Percentiles rank a stretch among this genome's conserved stretches.
phyloP scores from a whole-genome alignment of 1,140 invertebrate genomes.

The Hyphantria cunea region DNA sequence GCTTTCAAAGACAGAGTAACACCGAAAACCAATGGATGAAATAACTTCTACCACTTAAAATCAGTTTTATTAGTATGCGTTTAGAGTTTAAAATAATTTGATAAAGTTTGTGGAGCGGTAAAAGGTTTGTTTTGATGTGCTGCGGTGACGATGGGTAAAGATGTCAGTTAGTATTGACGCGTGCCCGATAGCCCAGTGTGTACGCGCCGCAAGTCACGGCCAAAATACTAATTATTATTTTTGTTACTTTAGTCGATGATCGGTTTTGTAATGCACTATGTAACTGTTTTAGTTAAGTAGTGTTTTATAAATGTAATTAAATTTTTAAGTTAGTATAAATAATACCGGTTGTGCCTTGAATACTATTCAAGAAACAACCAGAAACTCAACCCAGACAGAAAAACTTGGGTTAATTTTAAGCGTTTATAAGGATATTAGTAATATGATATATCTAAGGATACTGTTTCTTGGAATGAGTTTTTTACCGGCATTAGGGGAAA shows the following conservation, averaged over 20 bases:
- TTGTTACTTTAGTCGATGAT: conserved; percentile 53
- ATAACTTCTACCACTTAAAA: neutral
- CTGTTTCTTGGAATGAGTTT: too few species aligned
- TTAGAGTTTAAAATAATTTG: conserved; percentile 30
- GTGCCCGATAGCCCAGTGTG: conserved; percentile 61
- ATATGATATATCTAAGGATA: too few species aligned
- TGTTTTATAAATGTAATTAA: neutral
- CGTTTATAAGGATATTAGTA: too few species aligned
- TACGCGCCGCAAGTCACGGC: conserved; percentile 54
- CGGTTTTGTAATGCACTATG: conserved; percentile 32
- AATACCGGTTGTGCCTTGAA: too few species aligned
- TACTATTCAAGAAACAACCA: too few species aligned
- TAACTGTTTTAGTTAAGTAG: conserved; percentile 16
- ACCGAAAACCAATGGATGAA: conserved; percentile 38
- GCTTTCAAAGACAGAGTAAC: conserved; percentile 70
- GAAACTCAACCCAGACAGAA: too few species aligned
- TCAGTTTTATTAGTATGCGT: neutral
- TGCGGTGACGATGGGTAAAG: conserved; percentile 72
- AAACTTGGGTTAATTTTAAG: too few species aligned
- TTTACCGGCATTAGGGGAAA: too few species aligned
- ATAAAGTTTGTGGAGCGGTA: conserved; percentile 4
- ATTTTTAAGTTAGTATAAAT: too few species aligned
- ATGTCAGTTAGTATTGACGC: conserved; percentile 75
- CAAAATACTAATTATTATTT: conserved; percentile 73
- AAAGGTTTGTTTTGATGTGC: conserved; percentile 61